A percentile compares a stretch with the other conserved stretches of the same genome.
Conservation (phyloP, 2,113 vertebrate genomes). For the Machaerirhynchus nigripectus region DNA sequence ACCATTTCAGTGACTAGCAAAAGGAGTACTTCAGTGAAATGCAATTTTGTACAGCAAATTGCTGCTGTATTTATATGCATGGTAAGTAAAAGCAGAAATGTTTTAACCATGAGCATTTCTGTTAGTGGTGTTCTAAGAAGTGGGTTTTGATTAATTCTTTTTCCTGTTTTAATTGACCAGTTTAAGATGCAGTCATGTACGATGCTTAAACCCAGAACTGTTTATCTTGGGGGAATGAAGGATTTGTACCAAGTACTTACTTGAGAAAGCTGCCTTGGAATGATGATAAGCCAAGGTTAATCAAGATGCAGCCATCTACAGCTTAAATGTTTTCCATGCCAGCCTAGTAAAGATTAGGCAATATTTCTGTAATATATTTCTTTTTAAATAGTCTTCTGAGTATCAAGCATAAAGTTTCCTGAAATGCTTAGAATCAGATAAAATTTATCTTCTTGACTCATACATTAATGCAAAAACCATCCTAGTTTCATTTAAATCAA, state of each 20-base stretch:
- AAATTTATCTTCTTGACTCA: neutral
- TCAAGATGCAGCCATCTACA: neutral
- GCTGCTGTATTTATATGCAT: neutral
- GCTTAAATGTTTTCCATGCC: neutral
- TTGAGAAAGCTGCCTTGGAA: slow-evolving; percentile 3
- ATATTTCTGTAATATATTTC: neutral
- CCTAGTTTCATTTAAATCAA: neutral
- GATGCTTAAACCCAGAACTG: neutral
- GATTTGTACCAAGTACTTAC: neutral
- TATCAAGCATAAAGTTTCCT: neutral
- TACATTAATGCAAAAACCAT: neutral
- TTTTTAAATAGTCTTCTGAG: neutral
- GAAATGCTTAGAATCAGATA: neutral
- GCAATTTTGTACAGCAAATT: neutral
- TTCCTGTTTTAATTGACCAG: neutral
- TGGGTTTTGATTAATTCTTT: neutral
- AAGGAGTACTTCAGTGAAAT: neutral
- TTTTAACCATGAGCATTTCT: neutral
- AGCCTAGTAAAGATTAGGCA: neutral
- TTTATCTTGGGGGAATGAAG: slow-evolving; percentile 45
- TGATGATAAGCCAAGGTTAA: slow-evolving; percentile 6
- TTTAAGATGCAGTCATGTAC: neutral
- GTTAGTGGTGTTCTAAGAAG: neutral
- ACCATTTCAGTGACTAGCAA: neutral
- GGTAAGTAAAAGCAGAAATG: neutral